Base-by-base conservation (phyloP, 1,140 invertebrate genomes). In the Zaprionus africanus region DNA sequence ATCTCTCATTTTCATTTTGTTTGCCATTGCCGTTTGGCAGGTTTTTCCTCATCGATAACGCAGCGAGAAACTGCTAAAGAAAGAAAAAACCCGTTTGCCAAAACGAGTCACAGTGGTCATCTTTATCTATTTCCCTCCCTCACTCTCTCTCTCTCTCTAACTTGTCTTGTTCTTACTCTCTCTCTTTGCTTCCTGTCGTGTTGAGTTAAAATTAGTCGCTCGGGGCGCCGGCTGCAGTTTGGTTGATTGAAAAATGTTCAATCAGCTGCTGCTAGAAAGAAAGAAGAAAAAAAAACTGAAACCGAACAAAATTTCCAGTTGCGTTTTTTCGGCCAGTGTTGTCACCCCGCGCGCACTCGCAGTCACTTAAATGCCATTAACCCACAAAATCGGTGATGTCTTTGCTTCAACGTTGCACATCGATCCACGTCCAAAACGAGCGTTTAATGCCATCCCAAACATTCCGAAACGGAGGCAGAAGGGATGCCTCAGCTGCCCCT, bases 361-460 rank as follows among this genome's bases (percentile, higher is more conserved):
- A 9, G 78, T 81, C 81, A 88, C 78, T 84, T 83, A 78, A 69
- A 87, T 81, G 88, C 74, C 84, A 84, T 88, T 87, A 88, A 83
- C 80, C 85, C 70, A 61, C 71, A 84, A 78, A 84, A 84, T 67
- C 62, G 13, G 64, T 57, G 34, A 46, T 67, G 36, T 78, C 71
- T 70, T 70, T 51, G 59, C 69, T 41, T 43, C 49, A 87, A 81
- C 84, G 81, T 79, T 84, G 78, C 75, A 76, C 46, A 65, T 76
- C 78, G 81, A 62, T 61, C 66, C 72, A 76, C 24, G 61, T 63
- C 65, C 70, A 67, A 81, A 90, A 84, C 75, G 81, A 84, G 85
- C 46, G 56, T 90, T 84, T 90, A 90, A 90, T 90, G 71, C 70
- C 70, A 79, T 72, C 63, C 17, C 43, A 49, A 76, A 62, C 34